Percentiles rank a stretch among this genome's conserved stretches.
phyloP scores from a whole-genome alignment of 2,888 invertebrate genomes.

The Coleophora deauratella region DNA sequence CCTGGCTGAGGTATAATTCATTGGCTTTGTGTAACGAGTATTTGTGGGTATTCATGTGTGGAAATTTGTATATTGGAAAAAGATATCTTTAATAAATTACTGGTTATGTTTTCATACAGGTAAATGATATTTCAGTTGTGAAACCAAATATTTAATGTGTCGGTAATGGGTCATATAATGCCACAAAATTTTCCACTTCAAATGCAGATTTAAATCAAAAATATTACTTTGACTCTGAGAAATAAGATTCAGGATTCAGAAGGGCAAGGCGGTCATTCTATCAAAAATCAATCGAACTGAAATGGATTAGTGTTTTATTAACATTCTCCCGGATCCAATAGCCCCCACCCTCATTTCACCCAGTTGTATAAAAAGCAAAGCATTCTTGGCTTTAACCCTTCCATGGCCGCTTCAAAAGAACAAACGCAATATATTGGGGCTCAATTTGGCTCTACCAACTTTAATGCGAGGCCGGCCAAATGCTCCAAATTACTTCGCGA shows the following conservation, averaged over 20 bases:
- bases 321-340: not conserved
- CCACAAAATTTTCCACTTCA: too few relatives aligned
- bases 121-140: too few relatives aligned
- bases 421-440: slow-evolving; percentile 73
- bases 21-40: slow-evolving; percentile 54
- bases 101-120: too few relatives aligned
- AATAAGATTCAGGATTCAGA: too few relatives aligned
- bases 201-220: too few relatives aligned
- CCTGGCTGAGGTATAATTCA: slow-evolving; percentile 71
- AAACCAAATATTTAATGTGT: too few relatives aligned
- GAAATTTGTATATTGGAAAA: slow-evolving; percentile 27
- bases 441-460: slow-evolving; percentile 68
- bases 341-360: slow-evolving; percentile 45
- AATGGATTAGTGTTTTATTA: not conserved
- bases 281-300: too few relatives aligned
- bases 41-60: slow-evolving; percentile 48
- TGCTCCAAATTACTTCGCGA: slow-evolving; percentile 69
- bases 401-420: slow-evolving; percentile 69
- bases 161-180: too few relatives aligned
- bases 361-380: slow-evolving; percentile 70
- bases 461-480: slow-evolving; percentile 62
- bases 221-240: too few relatives aligned
- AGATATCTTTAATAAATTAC: too few relatives aligned
- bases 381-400: slow-evolving; percentile 75
- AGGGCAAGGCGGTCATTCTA: too few relatives aligned